Evolutionary conservation across 1,140 invertebrate species (phyloP).

Genomic region (Bemisia tabaci): DNA sequence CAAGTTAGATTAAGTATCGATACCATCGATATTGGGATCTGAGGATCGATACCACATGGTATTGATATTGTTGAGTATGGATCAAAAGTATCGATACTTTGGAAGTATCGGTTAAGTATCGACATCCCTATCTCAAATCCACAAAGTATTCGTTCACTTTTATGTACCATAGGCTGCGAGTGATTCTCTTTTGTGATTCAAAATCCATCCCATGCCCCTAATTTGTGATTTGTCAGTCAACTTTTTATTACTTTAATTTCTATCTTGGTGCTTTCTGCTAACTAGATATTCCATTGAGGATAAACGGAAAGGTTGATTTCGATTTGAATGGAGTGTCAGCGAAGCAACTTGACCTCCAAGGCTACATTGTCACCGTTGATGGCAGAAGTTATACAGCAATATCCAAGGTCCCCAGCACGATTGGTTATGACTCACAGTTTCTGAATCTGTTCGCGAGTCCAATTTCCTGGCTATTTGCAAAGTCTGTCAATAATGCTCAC

Average conservation of each 20-base stretch:
- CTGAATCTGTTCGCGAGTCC: constrained; percentile 61
- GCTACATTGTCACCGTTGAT: constrained; percentile 79
- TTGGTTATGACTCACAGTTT: constrained; percentile 67
- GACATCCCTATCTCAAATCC: no score
- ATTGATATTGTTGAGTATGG: no score
- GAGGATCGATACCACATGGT: no score
- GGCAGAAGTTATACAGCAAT: constrained; percentile 83
- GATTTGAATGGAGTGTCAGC: constrained; percentile 59
- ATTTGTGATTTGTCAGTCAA: background rate
- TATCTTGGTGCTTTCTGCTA: background rate
- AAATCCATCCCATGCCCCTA: no score
- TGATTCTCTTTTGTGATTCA: no score
- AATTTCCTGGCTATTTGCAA: constrained; percentile 86
- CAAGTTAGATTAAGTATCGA: no score
- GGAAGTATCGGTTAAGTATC: no score
- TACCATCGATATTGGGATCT: no score
- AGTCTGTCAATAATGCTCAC: constrained; percentile 47
- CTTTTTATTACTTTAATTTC: background rate
- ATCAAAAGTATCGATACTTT: no score
- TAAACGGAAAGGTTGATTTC: constrained; percentile 72
- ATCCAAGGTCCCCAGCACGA: constrained; percentile 51
- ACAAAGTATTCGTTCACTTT: no score
- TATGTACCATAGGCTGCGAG: no score
- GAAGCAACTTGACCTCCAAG: constrained; percentile 70
- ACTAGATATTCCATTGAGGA: constrained; percentile 59